Base-by-base conservation (phyloP, 1,140 invertebrate genomes). In the Orius laevigatus region DNA sequence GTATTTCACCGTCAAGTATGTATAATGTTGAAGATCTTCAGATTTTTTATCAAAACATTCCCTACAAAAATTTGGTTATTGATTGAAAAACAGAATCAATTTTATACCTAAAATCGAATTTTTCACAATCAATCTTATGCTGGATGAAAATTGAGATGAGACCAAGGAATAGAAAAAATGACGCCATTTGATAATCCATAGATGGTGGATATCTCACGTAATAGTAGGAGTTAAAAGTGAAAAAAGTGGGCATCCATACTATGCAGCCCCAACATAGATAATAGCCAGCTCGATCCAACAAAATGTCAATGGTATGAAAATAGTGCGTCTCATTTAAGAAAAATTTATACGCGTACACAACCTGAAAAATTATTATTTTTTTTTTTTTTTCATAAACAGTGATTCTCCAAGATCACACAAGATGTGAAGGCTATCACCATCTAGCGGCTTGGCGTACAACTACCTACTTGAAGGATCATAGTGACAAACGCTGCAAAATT, bases 241-340 rank as follows among this genome's bases (percentile, higher is more conserved):
- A 76, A 8, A 76, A 63, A 1, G 62, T 58, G 0, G 74, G 72
- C 2, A 76, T 60, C 56, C 62, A 73, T 0, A 67, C 67, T 9
- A 76, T 58, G 56, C 73, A 75, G 9, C 73, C 73, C 70, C 70
- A 74, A 52, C 73, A 74, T 38, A 76, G 66, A 56, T 75, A 75
- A 58, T 67, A 77, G 0, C 75, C 74, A 41, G 74, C 73, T 39
- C 72, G 57, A 56, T 76, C 74, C n/a, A 72, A 50, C 45, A 69
- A 73, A 40, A 76, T 76, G 54, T 76, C 73, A 19, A 76, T 66
- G 11, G 74, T 74, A 40, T 65, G 62, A 61, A 76, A 71, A 57
- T 76, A 77, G 5, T 73, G 73, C 4, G 67, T 66, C 59, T 77
- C 74, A 73, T 73, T 76, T 62, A 65, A 73, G 59, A 68, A 77